These are phyloP conservation scores for Prolemur simus DNA, from an alignment of 2,113 vertebrate species.

Conservation along the genomic window DNA sequence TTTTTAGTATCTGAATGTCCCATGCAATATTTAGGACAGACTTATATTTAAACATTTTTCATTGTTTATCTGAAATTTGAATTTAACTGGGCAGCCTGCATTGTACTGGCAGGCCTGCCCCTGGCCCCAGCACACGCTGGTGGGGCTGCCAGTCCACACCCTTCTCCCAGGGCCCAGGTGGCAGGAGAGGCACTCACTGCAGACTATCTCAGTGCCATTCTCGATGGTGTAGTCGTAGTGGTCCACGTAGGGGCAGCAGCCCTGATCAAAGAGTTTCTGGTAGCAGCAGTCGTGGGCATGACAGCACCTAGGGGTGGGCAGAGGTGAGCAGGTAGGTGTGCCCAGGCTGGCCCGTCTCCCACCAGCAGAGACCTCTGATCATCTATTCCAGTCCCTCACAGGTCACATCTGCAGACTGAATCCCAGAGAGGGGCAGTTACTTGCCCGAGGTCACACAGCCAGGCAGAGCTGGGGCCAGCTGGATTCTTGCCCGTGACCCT, in stretches of 20 bases:
- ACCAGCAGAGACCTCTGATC: background rate
- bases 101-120: background rate
- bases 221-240: constrained; percentile 57
- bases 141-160: background rate
- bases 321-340: background rate
- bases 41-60: background rate
- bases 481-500: too few species aligned
- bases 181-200: constrained; percentile 62
- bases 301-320: constrained; percentile 66
- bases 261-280: constrained; percentile 66
- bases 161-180: background rate
- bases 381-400: background rate
- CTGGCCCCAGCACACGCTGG: fast-evolving
- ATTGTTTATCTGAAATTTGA: background rate
- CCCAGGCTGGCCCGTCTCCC: background rate
- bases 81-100: background rate
- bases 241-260: constrained; percentile 69
- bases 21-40: background rate
- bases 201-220: background rate
- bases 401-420: background rate
- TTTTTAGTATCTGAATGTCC: background rate
- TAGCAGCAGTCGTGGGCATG: constrained; percentile 78
- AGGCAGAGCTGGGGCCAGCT: background rate
- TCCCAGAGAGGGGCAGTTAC: background rate
- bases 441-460: background rate